Evolutionary conservation across 2,113 vertebrate species (phyloP).

Genomic region (Emydocephalus ijimae): DNA sequence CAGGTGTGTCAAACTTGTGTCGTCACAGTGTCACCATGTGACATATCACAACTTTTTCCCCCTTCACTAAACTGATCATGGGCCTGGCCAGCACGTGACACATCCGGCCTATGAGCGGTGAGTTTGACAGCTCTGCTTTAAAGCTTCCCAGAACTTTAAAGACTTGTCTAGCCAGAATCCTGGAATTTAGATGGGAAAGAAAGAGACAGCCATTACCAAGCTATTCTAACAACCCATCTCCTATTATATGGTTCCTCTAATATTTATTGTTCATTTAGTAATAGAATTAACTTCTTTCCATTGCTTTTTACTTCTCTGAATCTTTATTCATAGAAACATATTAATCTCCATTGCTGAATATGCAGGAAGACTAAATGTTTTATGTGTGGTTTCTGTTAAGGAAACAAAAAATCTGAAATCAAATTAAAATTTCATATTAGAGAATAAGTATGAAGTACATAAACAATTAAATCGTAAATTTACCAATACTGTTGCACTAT

Average conservation of each 20-base stretch:
- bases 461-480: conserved; percentile 22
- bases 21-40: too few relatives aligned
- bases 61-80: too few relatives aligned
- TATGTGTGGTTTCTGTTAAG: conserved; percentile 7
- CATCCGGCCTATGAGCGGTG: too few relatives aligned
- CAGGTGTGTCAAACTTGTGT: too few relatives aligned
- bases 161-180: not conserved
- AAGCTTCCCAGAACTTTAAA: not conserved
- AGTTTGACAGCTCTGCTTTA: not conserved
- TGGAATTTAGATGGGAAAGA: not conserved
- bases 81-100: too few relatives aligned
- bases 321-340: not conserved
- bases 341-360: not conserved
- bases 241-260: not conserved
- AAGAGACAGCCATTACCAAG: not conserved
- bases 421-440: not conserved
- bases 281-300: not conserved
- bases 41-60: too few relatives aligned
- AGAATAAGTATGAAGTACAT: not conserved
- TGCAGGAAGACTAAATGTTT: not conserved
- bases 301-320: not conserved
- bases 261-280: not conserved
- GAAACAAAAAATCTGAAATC: not conserved
- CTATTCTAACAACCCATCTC: not conserved
- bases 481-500: not conserved